Evolutionary conservation across 2,888 invertebrate species (phyloP).

Genomic region (Coronaproctus castanopsis): DNA sequence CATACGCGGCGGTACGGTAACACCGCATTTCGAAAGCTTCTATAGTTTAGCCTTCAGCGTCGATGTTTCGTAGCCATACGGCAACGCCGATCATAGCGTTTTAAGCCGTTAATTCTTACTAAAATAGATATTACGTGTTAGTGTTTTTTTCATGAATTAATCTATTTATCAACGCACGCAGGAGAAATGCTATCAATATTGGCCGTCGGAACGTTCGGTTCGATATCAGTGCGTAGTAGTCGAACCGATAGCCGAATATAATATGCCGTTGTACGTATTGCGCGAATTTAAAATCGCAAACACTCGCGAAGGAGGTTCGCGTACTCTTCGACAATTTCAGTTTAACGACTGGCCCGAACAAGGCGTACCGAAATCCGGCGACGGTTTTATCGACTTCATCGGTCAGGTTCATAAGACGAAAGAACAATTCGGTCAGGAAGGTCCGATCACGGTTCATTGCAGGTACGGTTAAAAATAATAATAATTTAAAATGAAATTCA

Average conservation of each 20-base stretch:
- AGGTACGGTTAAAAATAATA: slow-evolving; percentile 33
- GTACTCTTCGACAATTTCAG: slow-evolving; percentile 90
- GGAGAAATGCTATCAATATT: slow-evolving; percentile 99
- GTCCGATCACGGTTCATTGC: slow-evolving; percentile 97
- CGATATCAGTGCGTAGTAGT: slow-evolving; percentile 96
- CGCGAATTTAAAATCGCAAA: slow-evolving; percentile 98
- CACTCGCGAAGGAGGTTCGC: slow-evolving; percentile 85
- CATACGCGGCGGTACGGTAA: too few species aligned
- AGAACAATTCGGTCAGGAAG: slow-evolving; percentile 98
- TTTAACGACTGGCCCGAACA: slow-evolving; percentile 93
- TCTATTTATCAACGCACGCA: slow-evolving; percentile 25
- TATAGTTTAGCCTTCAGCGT: too few species aligned
- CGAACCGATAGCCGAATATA: slow-evolving; percentile 97
- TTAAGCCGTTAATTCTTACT: too few species aligned
- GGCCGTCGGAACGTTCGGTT: slow-evolving; percentile 94
- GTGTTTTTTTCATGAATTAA: too few species aligned
- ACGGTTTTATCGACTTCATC: slow-evolving; percentile 97
- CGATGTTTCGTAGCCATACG: too few species aligned
- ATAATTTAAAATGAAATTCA: slow-evolving; percentile 3
- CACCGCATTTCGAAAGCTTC: too few species aligned
- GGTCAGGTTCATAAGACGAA: slow-evolving; percentile 99
- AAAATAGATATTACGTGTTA: too few species aligned
- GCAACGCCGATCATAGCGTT: too few species aligned
- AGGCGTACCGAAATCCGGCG: slow-evolving; percentile 92
- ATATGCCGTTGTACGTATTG: slow-evolving; percentile 97